Base-by-base conservation (phyloP, 2,113 vertebrate species). In the Eolophus roseicapilla region DNA sequence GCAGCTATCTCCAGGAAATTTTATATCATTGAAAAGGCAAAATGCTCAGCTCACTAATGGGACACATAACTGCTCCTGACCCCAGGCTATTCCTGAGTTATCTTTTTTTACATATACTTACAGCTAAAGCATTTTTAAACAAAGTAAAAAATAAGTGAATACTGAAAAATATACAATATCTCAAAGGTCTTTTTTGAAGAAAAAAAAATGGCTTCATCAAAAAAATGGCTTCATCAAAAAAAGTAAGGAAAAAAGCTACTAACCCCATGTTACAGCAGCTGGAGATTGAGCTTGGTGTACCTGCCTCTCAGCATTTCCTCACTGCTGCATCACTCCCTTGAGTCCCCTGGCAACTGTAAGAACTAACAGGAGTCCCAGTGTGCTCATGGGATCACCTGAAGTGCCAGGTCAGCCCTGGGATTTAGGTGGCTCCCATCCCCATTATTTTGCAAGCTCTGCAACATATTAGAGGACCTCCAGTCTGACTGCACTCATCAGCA, bases 1-100 rank as follows among this genome's bases (percentile, higher is more conserved):
- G 43, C 55, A 74, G 53, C 52, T 67, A 75, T 71, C 82, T 90
- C 59, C 69, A 92, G 86, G 83, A 92, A 90, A 94, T 90, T 77
- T 88, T 69, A 47, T 73, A 84, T 90, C 53, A 59, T 31, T 64
- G 64, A 67, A 76, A 90, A 87, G 31, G n/a, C 17, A 0, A 90
- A 92, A 67, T 46, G 62, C 63, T 80, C n/a, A 84, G 68, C 59
- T 73, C 28, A 5, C n/a, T 87, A 88, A 82, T 44, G 43, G 78
- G 82, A 60, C 31, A 49, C 28, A 43, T 23, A 46, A 76, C 74
- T 57, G 16, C 35, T 59, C 16, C 63, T 62, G 47, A 83, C 43
- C 64, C 64, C 39, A 43, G 74, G 47, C n/a, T 31, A 41, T 59
- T 52, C 65, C 59, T 2, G 13, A 82, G 19, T 63, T 50, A 57